Percentiles rank a stretch among this genome's conserved stretches.
phyloP scores from a whole-genome alignment of 2,113 vertebrate genomes.

The Thunnus maccoyii region DNA sequence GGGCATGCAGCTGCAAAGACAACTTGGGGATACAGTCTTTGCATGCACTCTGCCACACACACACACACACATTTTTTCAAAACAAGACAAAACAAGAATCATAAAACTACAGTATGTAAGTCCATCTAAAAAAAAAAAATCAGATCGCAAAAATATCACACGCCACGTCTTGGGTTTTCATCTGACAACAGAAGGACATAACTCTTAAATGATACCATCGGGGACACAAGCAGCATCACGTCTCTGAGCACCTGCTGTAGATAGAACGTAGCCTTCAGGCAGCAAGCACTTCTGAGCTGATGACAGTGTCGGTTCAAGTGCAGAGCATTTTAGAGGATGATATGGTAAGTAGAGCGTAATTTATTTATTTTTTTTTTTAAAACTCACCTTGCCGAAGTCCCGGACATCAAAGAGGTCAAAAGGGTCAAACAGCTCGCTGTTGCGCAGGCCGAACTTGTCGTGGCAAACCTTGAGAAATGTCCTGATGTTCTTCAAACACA shows the following conservation, averaged over 20 bases:
- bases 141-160: conserved; percentile 2
- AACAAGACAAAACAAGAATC: not conserved
- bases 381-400: conserved; percentile 98
- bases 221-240: conserved; percentile 25
- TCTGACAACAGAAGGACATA: conserved; percentile 26
- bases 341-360: not conserved
- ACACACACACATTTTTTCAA: too few relatives aligned
- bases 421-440: conserved; percentile 97
- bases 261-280: conserved; percentile 7
- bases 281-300: not conserved
- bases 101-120: not conserved
- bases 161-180: not conserved
- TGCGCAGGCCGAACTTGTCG: conserved; percentile 94
- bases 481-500: conserved; percentile 98
- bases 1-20: not conserved
- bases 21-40: not conserved
- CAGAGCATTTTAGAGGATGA: not conserved
- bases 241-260: not conserved
- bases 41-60: not conserved
- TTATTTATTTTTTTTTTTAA: not conserved
- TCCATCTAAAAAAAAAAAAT: not conserved
- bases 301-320: not conserved
- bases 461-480: conserved; percentile 98
- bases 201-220: not conserved
- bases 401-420: conserved; percentile 99